Evolutionary conservation across 2,888 invertebrate genomes (phyloP).

Genomic region (Drosophila koepferae): DNA sequence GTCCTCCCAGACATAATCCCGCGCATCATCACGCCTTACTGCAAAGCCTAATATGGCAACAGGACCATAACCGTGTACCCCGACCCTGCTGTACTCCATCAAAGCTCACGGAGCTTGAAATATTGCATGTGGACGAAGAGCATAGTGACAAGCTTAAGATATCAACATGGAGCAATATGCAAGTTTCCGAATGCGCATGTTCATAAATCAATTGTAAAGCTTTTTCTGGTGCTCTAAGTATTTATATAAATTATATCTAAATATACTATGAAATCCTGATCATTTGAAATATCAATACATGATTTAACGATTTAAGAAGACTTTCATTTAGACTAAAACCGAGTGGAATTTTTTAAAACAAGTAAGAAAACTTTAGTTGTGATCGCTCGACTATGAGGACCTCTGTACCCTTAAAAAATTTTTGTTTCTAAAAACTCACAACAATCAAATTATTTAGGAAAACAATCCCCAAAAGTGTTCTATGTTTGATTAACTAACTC

Average conservation of each 20-base stretch:
- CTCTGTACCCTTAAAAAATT: no score
- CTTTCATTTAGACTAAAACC: no score
- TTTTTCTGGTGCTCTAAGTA: not conserved
- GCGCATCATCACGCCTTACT: conserved; percentile 90
- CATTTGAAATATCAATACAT: no score
- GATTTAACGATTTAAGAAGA: not conserved
- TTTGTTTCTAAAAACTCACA: no score
- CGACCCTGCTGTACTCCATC: conserved; percentile 90
- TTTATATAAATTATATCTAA: not conserved
- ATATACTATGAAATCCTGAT: not conserved
- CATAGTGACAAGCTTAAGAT: conserved; percentile 88
- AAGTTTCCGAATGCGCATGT: conserved; percentile 90
- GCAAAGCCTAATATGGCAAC: conserved; percentile 89
- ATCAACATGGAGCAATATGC: conserved; percentile 90
- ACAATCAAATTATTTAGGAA: no score
- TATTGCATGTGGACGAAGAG: conserved; percentile 88
- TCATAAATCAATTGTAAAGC: conserved; percentile 83
- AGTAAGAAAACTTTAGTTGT: no score
- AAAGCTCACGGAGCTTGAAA: conserved; percentile 88
- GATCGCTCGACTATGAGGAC: no score
- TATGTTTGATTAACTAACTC: no score
- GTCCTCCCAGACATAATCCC: conserved; percentile 89
- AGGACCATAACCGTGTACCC: conserved; percentile 86
- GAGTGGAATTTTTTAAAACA: no score
- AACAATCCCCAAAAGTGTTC: no score